Percentiles rank a stretch among this genome's conserved stretches.
Conservation (phyloP, 2,888 invertebrate genomes). For the Cosmia pyralina region DNA sequence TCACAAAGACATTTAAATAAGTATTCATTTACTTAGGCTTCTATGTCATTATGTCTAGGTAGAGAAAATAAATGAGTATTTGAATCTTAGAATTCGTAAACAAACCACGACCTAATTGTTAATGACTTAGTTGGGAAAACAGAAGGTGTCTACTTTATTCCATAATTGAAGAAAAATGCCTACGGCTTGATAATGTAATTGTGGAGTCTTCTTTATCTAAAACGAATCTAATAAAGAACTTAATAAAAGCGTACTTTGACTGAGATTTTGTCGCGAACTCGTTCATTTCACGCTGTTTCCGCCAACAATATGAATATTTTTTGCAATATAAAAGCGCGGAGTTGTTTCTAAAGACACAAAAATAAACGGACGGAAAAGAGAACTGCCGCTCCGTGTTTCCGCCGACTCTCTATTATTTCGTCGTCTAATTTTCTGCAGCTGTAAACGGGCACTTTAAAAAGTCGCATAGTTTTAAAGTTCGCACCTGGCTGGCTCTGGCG, state of each 20-base stretch:
- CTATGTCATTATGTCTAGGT: conserved; percentile 2
- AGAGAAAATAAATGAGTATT: not conserved
- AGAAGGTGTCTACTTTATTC: not conserved
- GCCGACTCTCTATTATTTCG: conserved; percentile 66
- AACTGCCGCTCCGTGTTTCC: conserved; percentile 44
- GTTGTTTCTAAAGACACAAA: conserved; percentile 49
- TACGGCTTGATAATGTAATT: conserved; percentile 6
- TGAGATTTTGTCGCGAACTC: conserved; percentile 44
- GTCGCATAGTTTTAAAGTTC: conserved; percentile 72
- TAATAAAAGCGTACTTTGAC: conserved; percentile 48
- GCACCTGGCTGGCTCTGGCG: conserved; percentile 70
- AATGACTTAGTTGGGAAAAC: not conserved
- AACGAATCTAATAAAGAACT: conserved; percentile 37
- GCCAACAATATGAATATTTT: conserved; percentile 47
- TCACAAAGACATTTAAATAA: not conserved
- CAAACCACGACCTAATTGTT: conserved; percentile 14
- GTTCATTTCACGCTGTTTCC: conserved; percentile 38
- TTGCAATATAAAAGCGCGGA: conserved; percentile 25
- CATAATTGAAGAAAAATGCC: not conserved
- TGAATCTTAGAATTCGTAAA: conserved; percentile 9
- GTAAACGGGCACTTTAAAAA: conserved; percentile 75
- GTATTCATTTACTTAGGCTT: not conserved
- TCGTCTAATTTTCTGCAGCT: conserved; percentile 78
- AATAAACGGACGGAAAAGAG: conserved; percentile 32
- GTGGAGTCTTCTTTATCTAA: conserved; percentile 20